Percentiles rank a stretch among this genome's conserved stretches.
phyloP scores from a whole-genome alignment of 2,797 vertebrate genomes.

The Graptemys geographica region DNA sequence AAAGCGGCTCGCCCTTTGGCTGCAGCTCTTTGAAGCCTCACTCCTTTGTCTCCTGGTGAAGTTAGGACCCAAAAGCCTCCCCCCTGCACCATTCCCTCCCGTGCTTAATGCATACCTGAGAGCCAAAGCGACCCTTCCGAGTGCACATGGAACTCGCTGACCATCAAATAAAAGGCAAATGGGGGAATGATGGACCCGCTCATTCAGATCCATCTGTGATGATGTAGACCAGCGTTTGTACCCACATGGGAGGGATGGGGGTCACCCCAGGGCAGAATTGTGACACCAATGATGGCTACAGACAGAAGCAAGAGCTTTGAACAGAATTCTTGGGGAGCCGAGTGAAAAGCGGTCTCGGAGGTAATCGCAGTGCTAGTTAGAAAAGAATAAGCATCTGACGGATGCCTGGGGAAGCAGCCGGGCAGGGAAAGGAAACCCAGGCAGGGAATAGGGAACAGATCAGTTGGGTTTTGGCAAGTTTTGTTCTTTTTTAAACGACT shows the following conservation, averaged over 20 bases:
- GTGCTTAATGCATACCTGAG: background rate
- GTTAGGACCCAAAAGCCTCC: background rate
- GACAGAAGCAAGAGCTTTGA: background rate
- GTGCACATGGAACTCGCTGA: background rate
- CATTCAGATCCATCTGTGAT: background rate
- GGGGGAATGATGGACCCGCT: background rate
- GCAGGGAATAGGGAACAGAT: background rate
- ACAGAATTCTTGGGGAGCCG: background rate
- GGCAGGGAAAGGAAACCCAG: background rate
- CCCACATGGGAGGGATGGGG: background rate
- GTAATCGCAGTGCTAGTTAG: background rate
- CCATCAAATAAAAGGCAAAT: background rate
- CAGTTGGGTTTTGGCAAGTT: background rate
- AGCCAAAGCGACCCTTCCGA: background rate
- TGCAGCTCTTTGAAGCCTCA: too few species aligned
- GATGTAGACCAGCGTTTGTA: background rate
- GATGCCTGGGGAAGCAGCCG: background rate
- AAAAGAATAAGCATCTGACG: background rate
- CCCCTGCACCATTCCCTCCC: background rate
- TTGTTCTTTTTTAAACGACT: background rate
- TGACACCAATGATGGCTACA: background rate
- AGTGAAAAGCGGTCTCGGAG: background rate
- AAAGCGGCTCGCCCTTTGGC: accelerated
- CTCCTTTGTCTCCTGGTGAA: background rate
- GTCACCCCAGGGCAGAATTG: background rate